Base-by-base conservation (phyloP, 2,113 vertebrate species). In the Lasiurus cinereus region DNA sequence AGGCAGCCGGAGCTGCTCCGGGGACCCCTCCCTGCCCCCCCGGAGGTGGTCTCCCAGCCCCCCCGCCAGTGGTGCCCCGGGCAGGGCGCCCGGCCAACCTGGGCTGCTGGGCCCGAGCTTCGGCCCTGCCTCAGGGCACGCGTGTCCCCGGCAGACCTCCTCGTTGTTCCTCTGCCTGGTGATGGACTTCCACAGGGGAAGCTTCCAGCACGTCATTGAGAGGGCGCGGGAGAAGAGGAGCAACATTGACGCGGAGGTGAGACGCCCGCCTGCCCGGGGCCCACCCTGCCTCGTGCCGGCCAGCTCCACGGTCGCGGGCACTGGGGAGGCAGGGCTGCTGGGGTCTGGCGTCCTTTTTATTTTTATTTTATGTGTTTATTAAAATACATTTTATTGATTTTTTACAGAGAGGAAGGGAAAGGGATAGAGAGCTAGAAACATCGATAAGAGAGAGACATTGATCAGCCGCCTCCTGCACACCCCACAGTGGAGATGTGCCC, bases 141-240 rank as follows among this genome's bases (percentile, higher is more conserved):
- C 0, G 12, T 83, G 12, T 90, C 94, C 79, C 1, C 86, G 8
- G 9, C 97, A 99, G 98, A 92, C 97, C 66, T 98, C 98, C 6
- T 98, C 98, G 8, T 50, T 98, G 31, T 98, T 97, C 87, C 98
- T 99, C 66, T 99, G 98, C 79, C 94, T 99, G 98, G 98, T 98
- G 24, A 98, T 98, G 98, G 96, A 98, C 10, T 96, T 98, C 93
- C 70, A 73, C 31, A 54, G 72, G n/a, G 93, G 90, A 33, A 98
- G 96, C 95, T 95, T 99, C 88, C 97, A 97, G 67, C 31, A 87
- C 1, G 2, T 98, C 33, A 97, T 98, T 36, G 77, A 93, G 43
- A 82, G n/a, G 21, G 98, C 98, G 82, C 98, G 98, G 86, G 88
- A 88, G 31, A 90, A 93, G 3, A 94, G 52, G 66, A 92, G 86